Evolutionary conservation across 1,140 invertebrate species (phyloP).

Genomic region (Mercenaria mercenaria): DNA sequence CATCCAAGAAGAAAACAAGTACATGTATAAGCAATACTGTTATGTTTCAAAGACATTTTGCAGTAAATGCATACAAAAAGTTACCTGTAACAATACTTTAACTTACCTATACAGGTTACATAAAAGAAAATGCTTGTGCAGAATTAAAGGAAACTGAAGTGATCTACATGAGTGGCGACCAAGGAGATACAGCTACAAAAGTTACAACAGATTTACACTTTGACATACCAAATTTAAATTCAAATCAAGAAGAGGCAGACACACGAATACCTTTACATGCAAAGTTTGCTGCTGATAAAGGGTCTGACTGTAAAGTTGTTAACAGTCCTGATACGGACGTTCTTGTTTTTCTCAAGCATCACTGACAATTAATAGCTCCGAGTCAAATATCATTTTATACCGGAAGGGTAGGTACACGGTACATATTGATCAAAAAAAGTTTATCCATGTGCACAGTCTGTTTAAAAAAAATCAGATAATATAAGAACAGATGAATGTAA

Average conservation of each 20-base stretch:
- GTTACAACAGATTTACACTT: not conserved
- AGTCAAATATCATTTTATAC: not conserved
- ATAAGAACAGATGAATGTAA: not conserved
- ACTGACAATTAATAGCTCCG: not conserved
- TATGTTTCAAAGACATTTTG: slow-evolving; percentile 2
- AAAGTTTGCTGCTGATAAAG: too few relatives aligned
- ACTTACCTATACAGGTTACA: too few relatives aligned
- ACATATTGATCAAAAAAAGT: not conserved
- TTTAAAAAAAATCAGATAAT: not conserved
- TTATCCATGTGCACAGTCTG: not conserved
- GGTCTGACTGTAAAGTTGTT: not conserved
- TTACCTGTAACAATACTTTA: too few relatives aligned
- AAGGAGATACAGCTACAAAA: not conserved
- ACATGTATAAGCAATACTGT: not conserved
- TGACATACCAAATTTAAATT: too few relatives aligned
- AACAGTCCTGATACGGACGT: slow-evolving; percentile 22
- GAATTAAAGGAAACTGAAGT: too few relatives aligned
- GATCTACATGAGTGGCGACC: not conserved
- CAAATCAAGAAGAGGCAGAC: too few relatives aligned
- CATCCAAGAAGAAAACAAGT: not conserved
- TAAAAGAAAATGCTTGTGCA: not conserved
- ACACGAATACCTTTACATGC: too few relatives aligned
- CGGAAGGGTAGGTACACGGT: not conserved
- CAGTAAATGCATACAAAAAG: slow-evolving; percentile 7
- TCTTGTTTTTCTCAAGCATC: not conserved